Evolutionary conservation across 2,113 vertebrate genomes (phyloP), one percentile per base, ranked within the genome.

Genomic region (Verasper variegatus): DNA sequence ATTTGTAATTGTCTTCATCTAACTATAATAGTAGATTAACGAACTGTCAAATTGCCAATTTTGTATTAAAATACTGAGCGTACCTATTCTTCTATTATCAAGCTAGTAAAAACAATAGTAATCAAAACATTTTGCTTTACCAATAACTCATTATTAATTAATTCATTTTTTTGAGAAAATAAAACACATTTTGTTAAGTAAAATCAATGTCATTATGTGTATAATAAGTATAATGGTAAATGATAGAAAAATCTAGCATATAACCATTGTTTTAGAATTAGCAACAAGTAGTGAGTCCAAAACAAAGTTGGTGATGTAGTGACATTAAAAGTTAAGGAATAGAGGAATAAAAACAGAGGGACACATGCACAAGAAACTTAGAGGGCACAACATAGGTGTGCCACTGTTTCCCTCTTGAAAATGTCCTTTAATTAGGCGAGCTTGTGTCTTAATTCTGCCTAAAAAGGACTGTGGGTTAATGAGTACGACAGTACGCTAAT

Each of bases 401-500:
- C 55, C 42, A 56, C 21, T 62, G 14, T 52, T 74, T 57, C 64
- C 62, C 74, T 61, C n/a, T 42, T 49, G 45, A 74, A 71, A 74
- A 64, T 63, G 51, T 18, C n/a, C 18, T 77, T 75, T 72, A 86
- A 79, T 81, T 72, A 87, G 51, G 10, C 27, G 51, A 56, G 31
- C 71, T 59, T 35, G 24, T 67, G 57, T 83, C 65, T 74, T 64
- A 67, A 61, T 76, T 67, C 72, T 70, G 62, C 64, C 71, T 71
- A 80, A 77, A 81, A 87, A 74, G 57, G 64, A 68, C 75, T 13
- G 26, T 42, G 45, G 74, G 71, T 89, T 88, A 86, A 78, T 88
- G 76, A 88, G 76, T 69, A 65, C 6, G 42, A 80, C 54, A 74
- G 57, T 65, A 47, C 73, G 79, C 63, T 75, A 78, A 86, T 75